Base-by-base conservation (phyloP, 1,140 invertebrate genomes). In the Seison nebaliae region DNA sequence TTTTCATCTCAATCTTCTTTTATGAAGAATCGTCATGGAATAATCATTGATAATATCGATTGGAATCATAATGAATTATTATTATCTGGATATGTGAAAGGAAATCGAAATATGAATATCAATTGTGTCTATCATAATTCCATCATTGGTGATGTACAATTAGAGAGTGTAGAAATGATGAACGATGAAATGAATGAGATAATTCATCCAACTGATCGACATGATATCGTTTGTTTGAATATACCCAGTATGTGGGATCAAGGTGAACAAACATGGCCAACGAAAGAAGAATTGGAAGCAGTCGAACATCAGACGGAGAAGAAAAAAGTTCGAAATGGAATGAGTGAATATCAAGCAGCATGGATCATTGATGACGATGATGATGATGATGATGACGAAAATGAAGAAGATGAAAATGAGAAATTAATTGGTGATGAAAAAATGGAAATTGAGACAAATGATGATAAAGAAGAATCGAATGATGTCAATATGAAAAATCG, bases 261-360 rank as follows among this genome's bases (percentile, higher is more conserved):
- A n/a, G 75, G 72, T 11, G 83, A 93, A 60, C 83, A 91, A 62
- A 86, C 81, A 16, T 88, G 77, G 76, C 80, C 81, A 1, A 84
- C 76, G 18, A 72, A 78, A 42, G 76, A 84, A 53, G 79, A 86
- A 63, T 63, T 86, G 34, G 66, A 67, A 47, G 64, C 71, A 45
- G 71, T 74, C 2, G 48, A 54, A 36, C 66, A 70, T 51, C 48
- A 47, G 38, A 71, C 70, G 54, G 63, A 68, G 36, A 60, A 72
- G 0, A 80, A 80, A 51, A 71, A 67, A 49, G 72, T 88, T 17
- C 81, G 80, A 0, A 79, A 81, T 60, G 84, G 84, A 26, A 80
- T 76, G 49, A 91, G 81, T 9, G 76, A 77, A 36, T 94, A 94
- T 58, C 86, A 94, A 61, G 78, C 83, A 16, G 73, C 80, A 21